Base-by-base conservation (phyloP, 2,113 vertebrate genomes). In the Myanophis thanlyinensis region DNA sequence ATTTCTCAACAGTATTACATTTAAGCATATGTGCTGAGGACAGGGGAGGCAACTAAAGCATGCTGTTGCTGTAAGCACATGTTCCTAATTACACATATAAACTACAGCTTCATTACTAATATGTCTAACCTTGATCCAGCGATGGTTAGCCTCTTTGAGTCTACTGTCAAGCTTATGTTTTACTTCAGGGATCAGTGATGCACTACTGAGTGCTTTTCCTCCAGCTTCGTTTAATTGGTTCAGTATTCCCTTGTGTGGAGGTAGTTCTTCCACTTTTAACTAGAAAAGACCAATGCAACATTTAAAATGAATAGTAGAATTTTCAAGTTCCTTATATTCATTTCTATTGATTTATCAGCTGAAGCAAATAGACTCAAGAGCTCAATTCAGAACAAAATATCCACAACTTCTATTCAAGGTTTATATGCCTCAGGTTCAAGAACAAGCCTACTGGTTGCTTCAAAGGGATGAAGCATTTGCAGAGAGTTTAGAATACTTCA, bases 51-150 rank as follows among this genome's bases (percentile, higher is more conserved):
- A 6, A 40, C 1, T 9, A 52, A 84, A 95, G 95, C 95, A 95
- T 85, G 94, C 93, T 2, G 13, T 1, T 85, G 94, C 93, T 2
- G 11, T 1, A 96, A 96, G 94, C 52, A 95, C 91, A 93, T 92
- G 56, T 25, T 92, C 90, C 11, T 92, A 59, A 96, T 97, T 95
- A 93, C 93, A 92, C 91, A 92, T 92, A 96, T 85, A 93, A 90
- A 53, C 27, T 62, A 93, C 47, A 87, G 13, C 54, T 92, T 91
- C 47, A 93, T 93, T 93, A 89, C 80, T 95, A 95, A 95, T 87
- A 91, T 48, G n/a, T 90, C 96, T 97, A 95, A 99, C 99, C 99
- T 99, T 98, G 96, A 98, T 96, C 98, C 98, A 99, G 97, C 95
- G 98, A 94, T 96, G 97, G 96, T 98, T 98, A 96, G 98, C 97